Evolutionary conservation across 2,797 vertebrate species (phyloP).

Genomic region (Telmatherina bonti): DNA sequence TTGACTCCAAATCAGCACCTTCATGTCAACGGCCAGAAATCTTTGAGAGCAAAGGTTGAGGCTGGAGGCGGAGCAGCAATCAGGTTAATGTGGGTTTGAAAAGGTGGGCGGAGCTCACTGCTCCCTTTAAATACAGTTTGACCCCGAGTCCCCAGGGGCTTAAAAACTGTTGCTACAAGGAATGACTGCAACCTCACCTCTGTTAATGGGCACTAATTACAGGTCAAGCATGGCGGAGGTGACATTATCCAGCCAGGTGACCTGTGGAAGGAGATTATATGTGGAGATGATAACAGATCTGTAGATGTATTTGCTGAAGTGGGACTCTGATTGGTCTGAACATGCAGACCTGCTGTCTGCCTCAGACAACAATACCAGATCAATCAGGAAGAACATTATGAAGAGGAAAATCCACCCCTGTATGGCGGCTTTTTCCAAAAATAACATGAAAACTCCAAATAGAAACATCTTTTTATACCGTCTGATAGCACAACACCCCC

Average conservation of each 20-base stretch:
- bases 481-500: too few species aligned
- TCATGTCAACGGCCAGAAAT: not conserved
- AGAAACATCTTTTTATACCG: too few species aligned
- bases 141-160: conserved; percentile 25
- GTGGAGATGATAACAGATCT: not conserved
- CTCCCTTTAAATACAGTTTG: not conserved
- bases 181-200: conserved; percentile 34
- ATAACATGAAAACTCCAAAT: too few species aligned
- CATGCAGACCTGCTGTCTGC: not conserved
- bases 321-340: not conserved
- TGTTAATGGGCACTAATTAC: not conserved
- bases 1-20: conserved; percentile 18
- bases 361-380: too few species aligned
- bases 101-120: conserved; percentile 12
- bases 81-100: not conserved
- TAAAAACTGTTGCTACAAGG: not conserved
- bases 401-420: not conserved
- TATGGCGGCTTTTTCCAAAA: too few species aligned
- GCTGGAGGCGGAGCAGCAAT: not conserved
- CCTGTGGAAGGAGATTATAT: not conserved
- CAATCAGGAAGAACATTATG: too few species aligned
- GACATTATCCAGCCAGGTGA: conserved; percentile 30
- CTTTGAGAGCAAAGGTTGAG: conserved; percentile 4
- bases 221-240: conserved; percentile 38
- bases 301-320: not conserved